Base-by-base conservation (phyloP, 2,888 invertebrate species). In the Drosophila leonis region DNA sequence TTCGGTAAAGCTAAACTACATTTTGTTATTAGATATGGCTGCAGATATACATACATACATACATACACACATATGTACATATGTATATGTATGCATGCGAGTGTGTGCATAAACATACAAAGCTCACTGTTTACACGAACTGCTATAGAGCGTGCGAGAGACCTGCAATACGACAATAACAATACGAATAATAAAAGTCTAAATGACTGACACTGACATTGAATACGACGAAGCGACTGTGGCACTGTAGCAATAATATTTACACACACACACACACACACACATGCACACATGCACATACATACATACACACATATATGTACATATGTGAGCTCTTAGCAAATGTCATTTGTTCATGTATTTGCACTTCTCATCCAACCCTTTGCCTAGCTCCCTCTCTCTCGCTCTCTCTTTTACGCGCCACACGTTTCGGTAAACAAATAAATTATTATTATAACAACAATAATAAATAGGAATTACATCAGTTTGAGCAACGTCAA, bases 371-470 rank as follows among this genome's bases (percentile, higher is more conserved):
- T 60, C n/a, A 24, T 13, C 2, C 20, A 48, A 31, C 31, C 31
- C 48, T 37, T 24, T n/a, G 10, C n/a, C 24, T 29, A 35, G 33
- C 37, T 10, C 33, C n/a, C 42, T 33, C 33, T 7, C 44, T n/a
- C 20, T 20, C n/a, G 15, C 44, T 18, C 15, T 24, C 29, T 44
- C 39, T 10, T 48, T 48, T 20, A 13, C 4, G 44, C 24, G 31
- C 49, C 49, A 59, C 75, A 70, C 72, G 71, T 71, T 35, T 48
- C 18, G 24, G 60, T 78, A 85, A 77, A 75, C 85, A 82, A 82
- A 78, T 54, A 78, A 59, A 78, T 78, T 65, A 62, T 41, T 31
- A 18, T 7, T 18, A 48, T 12, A 48, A 48, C 18, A 69, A 69
- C 27, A 66, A 61, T 42, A 72, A 69, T 64, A 76, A 72, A 67